These are phyloP conservation scores for Enoplosus armatus DNA, from an alignment of 2,797 vertebrate genomes.

Conservation along the genomic window DNA sequence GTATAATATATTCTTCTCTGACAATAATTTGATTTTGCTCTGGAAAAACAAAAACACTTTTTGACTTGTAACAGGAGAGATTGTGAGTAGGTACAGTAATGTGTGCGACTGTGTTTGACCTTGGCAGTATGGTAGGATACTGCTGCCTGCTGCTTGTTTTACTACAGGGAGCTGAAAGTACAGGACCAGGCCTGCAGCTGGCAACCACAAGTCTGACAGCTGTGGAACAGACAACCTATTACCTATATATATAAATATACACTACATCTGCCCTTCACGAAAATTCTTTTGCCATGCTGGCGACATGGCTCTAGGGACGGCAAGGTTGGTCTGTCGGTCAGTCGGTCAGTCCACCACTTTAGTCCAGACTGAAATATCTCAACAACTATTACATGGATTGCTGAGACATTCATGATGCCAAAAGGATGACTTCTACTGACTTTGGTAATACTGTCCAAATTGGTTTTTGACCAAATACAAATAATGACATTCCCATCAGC, in stretches of 20 bases:
- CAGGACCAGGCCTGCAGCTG: constrained; percentile 24
- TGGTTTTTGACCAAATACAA: neutral
- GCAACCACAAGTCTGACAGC: constrained; percentile 28
- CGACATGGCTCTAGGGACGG: no score
- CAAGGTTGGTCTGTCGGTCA: no score
- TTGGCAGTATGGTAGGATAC: constrained; percentile 39
- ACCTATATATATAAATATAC: no score
- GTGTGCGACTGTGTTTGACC: constrained; percentile 49
- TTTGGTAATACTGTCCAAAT: neutral
- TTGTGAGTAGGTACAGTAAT: constrained; percentile 9
- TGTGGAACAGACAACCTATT: constrained; percentile 29
- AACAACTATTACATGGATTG: neutral
- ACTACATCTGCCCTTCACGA: no score
- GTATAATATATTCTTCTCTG: constrained; percentile 5
- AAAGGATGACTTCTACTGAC: neutral
- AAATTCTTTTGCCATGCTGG: no score
- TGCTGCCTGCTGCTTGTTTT: constrained; percentile 42
- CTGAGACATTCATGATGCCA: neutral
- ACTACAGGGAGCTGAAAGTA: constrained; percentile 33
- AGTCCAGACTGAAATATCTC: neutral
- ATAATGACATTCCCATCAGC: neutral
- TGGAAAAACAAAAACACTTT: constrained; percentile 19
- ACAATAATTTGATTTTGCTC: constrained; percentile 38
- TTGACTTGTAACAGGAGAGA: constrained; percentile 6
- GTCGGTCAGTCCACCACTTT: no score